Evolutionary conservation across 2,888 invertebrate genomes (phyloP), one percentile per base, ranked within the genome.

Genomic region (Gymnocheta viridis): DNA sequence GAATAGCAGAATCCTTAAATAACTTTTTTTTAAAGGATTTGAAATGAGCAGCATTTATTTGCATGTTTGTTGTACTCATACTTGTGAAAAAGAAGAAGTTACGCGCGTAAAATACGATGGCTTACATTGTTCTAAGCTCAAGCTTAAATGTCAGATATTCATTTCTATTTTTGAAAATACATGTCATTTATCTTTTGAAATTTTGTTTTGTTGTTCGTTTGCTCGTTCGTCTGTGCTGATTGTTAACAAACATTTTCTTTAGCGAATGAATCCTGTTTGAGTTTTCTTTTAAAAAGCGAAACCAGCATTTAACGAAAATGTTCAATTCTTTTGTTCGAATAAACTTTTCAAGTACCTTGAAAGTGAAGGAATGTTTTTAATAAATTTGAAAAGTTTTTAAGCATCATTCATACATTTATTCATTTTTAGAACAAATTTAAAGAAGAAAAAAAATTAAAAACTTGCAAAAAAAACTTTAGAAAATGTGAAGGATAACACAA

Each of bases 301-400:
- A 32, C 19, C 22, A 32, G 47, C 4, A 29, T 66, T 66, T 49
- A 66, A 66, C 27, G 32, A 12, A 19, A 19, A 10, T 47, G 44
- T 27, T 14, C 17, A 3, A 14, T 64, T 17, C 19, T 64, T 29
- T 29, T 44, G 17, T 17, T 10, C 17, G 27, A 3, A 27, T 12
- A 17, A 58, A 12, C 19, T 17, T 47, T 41, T 41, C 2, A 32
- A 66, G 22, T 29, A 49, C 22, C 32, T 22, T 44, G 44, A 44
- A 22, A 54, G 14, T 27, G 4, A n/a, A 54, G 10, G 19, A 54
- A 54, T 2, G n/a, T 29, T 29, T 27, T 35, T 44, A 64, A 64
- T 44, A 29, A 64, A 64, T 44, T 22, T 22, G 32, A 49, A 49
- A 32, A 66, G 66, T n/a, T 66, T 49, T 47, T 14, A 19, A 66